Base-by-base conservation (phyloP, 2,888 invertebrate genomes). In the Patella caerulea region DNA sequence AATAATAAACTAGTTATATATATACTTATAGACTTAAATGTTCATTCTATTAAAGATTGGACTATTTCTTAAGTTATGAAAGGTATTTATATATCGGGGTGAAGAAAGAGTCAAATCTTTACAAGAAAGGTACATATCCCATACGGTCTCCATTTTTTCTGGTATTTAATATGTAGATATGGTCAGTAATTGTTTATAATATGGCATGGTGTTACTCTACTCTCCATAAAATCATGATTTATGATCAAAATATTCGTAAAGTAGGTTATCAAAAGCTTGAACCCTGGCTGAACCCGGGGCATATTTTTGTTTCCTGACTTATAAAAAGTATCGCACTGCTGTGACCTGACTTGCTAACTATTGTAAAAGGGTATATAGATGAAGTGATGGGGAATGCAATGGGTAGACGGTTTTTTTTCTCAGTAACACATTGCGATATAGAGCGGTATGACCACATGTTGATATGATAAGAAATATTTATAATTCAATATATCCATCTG, bases 161-260 rank as follows among this genome's bases (percentile, higher is more conserved):
- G n/a, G 12, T 19, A 65, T 19, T 24, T 19, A 19, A 4, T 19
- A 65, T 65, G 65, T 45, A 65, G 65, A 65, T 24, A 1, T 65
- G 65, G 65, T 24, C 19, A 12, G 14, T 11, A 3, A 14, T 65
- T 24, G 4, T 24, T 19, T 65, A 65, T 65, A 65, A 5, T 56
- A 56, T 56, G 15, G 56, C n/a, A 56, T 17, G n/a, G 15, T 12
- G 7, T 24, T 65, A 65, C 24, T 24, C 19, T 19, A 65, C 24
- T 24, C 65, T 3, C 45, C 45, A 45, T 45, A 45, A 45, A 12
- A n/a, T 65, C 11, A 65, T 65, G 65, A 65, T 65, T 65, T 65
- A 65, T 24, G 65, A 65, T 24, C 19, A n/a, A 65, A 65, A 65
- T 24, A 65, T 65, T 65, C 65, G 19, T 65, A 12, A 65, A 65